phyloP scores from a whole-genome alignment of 1,140 invertebrate species.

The Sinella curviseta region DNA sequence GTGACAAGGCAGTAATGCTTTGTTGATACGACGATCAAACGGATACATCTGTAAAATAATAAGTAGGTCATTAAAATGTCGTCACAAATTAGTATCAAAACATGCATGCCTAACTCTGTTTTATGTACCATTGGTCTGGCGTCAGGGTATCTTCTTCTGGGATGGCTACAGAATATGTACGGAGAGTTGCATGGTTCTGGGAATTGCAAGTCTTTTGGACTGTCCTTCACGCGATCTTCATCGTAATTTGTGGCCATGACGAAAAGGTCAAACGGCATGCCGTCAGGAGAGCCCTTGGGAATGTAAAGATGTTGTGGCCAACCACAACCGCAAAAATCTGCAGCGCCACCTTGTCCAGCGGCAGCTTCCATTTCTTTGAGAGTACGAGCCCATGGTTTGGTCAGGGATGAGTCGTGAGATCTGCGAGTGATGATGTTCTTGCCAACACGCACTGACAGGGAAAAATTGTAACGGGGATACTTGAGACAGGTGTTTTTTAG shows the following conservation, averaged over 20 bases:
- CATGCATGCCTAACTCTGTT: background rate
- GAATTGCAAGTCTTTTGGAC: background rate
- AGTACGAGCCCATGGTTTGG: slow-evolving; percentile 59
- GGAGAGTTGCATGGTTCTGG: slow-evolving; percentile 19
- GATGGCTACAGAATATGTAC: slow-evolving; percentile 23
- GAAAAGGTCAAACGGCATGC: slow-evolving; percentile 51
- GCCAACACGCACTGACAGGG: slow-evolving; percentile 62
- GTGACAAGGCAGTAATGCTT: background rate
- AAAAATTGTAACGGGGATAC: background rate
- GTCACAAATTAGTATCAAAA: background rate
- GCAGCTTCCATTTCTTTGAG: slow-evolving; percentile 39
- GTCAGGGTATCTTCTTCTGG: slow-evolving; percentile 29
- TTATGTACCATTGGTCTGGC: slow-evolving; percentile 28
- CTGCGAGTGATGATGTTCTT: slow-evolving; percentile 63
- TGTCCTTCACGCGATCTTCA: slow-evolving; percentile 39
- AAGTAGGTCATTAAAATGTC: background rate
- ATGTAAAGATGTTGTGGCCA: slow-evolving; percentile 20
- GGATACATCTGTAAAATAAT: background rate
- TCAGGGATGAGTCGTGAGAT: slow-evolving; percentile 69
- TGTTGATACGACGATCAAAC: background rate
- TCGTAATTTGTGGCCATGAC: slow-evolving; percentile 50
- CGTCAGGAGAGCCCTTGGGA: slow-evolving; percentile 21
- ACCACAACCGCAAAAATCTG: slow-evolving; percentile 28
- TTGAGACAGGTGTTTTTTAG: no score
- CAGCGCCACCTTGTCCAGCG: slow-evolving; percentile 31